A percentile compares a stretch with the other conserved stretches of the same genome.
Conservation (phyloP, 2,888 invertebrate species). For the Pristionchus exspectatus region DNA sequence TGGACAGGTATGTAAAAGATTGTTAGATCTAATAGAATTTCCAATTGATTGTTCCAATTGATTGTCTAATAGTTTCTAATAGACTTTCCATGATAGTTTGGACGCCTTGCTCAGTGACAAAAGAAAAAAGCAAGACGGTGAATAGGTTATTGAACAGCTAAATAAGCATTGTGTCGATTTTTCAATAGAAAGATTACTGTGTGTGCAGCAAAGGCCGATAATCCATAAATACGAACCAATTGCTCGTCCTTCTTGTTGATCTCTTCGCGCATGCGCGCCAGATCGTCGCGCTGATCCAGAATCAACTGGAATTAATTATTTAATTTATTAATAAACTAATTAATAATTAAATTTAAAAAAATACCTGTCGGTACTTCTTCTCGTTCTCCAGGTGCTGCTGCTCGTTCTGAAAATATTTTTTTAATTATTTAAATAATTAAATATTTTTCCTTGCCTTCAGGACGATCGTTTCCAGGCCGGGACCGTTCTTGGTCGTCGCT, state of each 20-base stretch:
- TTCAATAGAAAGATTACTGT: neutral
- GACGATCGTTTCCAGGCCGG: neutral
- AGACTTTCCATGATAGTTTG: too few species aligned
- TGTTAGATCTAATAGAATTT: too few species aligned
- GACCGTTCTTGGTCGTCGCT: neutral
- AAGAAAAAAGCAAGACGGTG: too few species aligned
- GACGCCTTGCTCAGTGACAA: too few species aligned
- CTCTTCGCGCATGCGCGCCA: neutral
- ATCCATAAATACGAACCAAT: neutral
- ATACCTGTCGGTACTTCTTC: neutral
- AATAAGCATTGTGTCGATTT: neutral
- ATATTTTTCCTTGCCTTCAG: neutral
- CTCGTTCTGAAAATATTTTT: neutral
- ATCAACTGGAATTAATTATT: neutral
- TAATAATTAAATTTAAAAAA: neutral
- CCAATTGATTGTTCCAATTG: too few species aligned
- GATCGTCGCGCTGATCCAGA: neutral
- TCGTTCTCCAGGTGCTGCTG: neutral
- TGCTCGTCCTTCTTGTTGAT: neutral
- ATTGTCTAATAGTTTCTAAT: too few species aligned
- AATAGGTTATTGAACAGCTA: too few species aligned
- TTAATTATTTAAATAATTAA: neutral
- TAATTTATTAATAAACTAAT: neutral
- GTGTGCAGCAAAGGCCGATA: neutral
- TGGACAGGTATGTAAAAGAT: too few species aligned